A percentile compares a stretch with the other conserved stretches of the same genome.
Conservation (phyloP, 2,797 vertebrate genomes). For the Anomalospiza imberbis region DNA sequence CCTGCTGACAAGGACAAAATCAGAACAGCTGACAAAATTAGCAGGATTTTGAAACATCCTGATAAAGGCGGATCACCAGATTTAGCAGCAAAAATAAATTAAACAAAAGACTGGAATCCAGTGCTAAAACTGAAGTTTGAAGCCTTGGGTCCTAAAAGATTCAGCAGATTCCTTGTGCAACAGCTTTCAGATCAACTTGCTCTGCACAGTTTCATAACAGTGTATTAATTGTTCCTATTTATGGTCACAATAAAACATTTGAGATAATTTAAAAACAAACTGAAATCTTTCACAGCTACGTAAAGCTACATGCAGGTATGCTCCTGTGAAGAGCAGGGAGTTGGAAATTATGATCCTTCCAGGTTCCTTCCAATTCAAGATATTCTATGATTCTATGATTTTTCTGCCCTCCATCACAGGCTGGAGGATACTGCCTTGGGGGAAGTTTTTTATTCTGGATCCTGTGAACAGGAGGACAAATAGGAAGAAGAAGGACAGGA, state of each 20-base stretch:
- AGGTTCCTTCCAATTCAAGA: neutral
- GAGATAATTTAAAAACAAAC: neutral
- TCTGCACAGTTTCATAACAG: neutral
- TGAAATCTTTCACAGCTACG: fast-evolving
- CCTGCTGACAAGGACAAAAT: neutral
- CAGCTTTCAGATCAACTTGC: neutral
- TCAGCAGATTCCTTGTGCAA: neutral
- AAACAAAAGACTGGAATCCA: neutral
- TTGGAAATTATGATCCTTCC: neutral
- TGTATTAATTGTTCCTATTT: neutral
- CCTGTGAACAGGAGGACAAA: neutral
- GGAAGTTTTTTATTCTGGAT: neutral
- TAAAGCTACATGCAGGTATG: neutral
- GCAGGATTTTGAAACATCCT: neutral
- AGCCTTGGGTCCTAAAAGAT: neutral
- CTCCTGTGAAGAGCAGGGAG: neutral
- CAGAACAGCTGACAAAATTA: neutral
- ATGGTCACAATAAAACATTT: neutral
- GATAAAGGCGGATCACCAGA: neutral
- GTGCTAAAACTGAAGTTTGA: neutral
- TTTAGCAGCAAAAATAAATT: neutral
- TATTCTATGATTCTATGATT: neutral
- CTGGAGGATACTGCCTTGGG: neutral
- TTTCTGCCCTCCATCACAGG: neutral
- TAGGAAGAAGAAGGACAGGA: neutral